Percentiles rank a stretch among this genome's conserved stretches.
phyloP scores from a whole-genome alignment of 1,140 invertebrate genomes.

The Dendrolimus punctatus region DNA sequence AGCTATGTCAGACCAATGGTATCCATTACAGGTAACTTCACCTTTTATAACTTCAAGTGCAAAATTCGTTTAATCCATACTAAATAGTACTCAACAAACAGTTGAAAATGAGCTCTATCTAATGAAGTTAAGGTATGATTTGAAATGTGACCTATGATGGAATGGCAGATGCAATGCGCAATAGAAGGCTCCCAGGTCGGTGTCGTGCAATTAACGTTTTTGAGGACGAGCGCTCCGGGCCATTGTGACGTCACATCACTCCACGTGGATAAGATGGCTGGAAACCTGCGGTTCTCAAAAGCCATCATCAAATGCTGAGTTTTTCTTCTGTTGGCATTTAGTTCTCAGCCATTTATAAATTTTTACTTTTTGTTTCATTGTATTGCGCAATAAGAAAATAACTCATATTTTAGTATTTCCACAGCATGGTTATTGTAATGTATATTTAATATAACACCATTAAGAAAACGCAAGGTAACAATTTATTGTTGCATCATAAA shows the following conservation, averaged over 20 bases:
- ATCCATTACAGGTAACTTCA: too few relatives aligned
- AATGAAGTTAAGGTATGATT: conserved; percentile 4
- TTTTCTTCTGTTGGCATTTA: conserved; percentile 12
- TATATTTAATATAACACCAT: too few relatives aligned
- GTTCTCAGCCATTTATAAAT: conserved; percentile 2
- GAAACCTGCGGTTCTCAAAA: conserved; percentile 24
- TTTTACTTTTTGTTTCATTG: too few relatives aligned
- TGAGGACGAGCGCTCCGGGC: conserved; percentile 29
- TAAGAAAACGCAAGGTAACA: too few relatives aligned
- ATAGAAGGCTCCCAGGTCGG: conserved; percentile 22
- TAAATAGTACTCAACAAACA: too few relatives aligned
- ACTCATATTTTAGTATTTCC: too few relatives aligned
- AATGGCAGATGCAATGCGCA: conserved; percentile 22
- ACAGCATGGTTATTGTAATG: too few relatives aligned
- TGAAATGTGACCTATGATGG: conserved; percentile 10
- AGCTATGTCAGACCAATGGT: too few relatives aligned
- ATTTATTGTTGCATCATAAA: too few relatives aligned
- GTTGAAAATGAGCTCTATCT: neutral
- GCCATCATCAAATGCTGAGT: conserved; percentile 26
- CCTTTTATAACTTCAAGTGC: too few relatives aligned
- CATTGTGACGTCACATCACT: conserved; percentile 33
- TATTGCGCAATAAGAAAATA: too few relatives aligned
- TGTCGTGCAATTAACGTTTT: conserved; percentile 50
- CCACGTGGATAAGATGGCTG: conserved; percentile 26
- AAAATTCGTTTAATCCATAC: too few relatives aligned